phyloP scores from a whole-genome alignment of 1,140 invertebrate species.

The Drosophila novamexicana region DNA sequence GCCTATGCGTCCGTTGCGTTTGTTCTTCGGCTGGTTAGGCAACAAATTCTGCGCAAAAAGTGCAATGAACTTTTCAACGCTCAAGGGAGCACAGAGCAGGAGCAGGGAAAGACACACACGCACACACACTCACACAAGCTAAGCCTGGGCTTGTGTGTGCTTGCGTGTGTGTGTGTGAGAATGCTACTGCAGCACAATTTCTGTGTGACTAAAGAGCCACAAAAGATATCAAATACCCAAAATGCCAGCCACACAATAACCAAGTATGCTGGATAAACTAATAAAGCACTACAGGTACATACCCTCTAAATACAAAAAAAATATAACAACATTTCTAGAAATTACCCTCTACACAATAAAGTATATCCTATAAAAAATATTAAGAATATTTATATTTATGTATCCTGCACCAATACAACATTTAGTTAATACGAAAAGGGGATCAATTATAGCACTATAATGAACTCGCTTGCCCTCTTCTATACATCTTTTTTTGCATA shows the following conservation, averaged over 20 bases:
- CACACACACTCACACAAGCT: slow-evolving; percentile 47
- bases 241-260: slow-evolving; percentile 32
- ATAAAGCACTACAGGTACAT: background rate
- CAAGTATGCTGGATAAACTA: background rate
- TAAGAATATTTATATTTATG: too few species aligned
- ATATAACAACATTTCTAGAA: too few species aligned
- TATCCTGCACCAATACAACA: too few species aligned
- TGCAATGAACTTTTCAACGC: slow-evolving; percentile 73
- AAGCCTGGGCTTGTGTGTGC: slow-evolving; percentile 7
- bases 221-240: slow-evolving; percentile 69
- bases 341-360: too few species aligned
- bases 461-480: too few species aligned
- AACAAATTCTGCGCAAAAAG: slow-evolving; percentile 82
- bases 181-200: slow-evolving; percentile 48
- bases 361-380: too few species aligned
- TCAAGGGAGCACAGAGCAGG: slow-evolving; percentile 39
- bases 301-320: slow-evolving; percentile 10
- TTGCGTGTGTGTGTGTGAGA: slow-evolving; percentile 42
- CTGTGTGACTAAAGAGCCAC: slow-evolving; percentile 53
- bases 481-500: too few species aligned
- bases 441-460: too few species aligned
- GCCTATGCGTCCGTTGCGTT: slow-evolving; percentile 62
- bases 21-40: slow-evolving; percentile 81
- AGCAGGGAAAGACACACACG: slow-evolving; percentile 53
- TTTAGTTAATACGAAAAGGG: too few species aligned